Percentiles rank a stretch among this genome's conserved stretches.
phyloP scores from a whole-genome alignment of 2,888 invertebrate species.

The Plusia festucae region DNA sequence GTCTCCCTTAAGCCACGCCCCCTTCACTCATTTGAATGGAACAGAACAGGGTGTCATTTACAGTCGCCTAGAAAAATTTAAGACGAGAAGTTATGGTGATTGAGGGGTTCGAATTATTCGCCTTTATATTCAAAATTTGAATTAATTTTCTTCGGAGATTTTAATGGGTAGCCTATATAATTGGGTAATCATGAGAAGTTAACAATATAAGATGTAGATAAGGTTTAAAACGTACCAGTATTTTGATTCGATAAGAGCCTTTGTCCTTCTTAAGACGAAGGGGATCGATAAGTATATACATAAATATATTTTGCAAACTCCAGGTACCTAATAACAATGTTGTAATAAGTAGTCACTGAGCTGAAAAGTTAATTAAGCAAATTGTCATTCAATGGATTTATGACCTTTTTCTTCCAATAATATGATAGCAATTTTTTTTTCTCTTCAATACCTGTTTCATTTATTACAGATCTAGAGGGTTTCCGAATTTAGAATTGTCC shows the following conservation, averaged over 20 bases:
- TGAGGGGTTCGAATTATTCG: conserved; percentile 13
- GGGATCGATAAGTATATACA: too few relatives aligned
- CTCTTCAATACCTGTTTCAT: neutral
- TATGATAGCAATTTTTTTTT: too few relatives aligned
- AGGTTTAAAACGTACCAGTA: too few relatives aligned
- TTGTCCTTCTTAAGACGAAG: too few relatives aligned
- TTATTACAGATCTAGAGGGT: neutral
- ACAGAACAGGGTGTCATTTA: conserved; percentile 60
- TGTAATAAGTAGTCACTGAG: too few relatives aligned
- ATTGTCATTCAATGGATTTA: too few relatives aligned
- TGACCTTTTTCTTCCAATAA: too few relatives aligned
- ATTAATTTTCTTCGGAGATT: conserved; percentile 5
- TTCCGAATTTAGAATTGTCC: too few relatives aligned
- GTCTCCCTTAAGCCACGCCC: conserved; percentile 61
- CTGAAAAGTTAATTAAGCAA: too few relatives aligned
- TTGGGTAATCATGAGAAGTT: neutral
- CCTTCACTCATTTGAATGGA: conserved; percentile 66
- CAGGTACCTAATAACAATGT: too few relatives aligned
- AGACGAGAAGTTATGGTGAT: conserved; percentile 29
- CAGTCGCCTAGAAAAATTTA: conserved; percentile 50
- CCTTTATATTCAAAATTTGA: conserved; percentile 9
- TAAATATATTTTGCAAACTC: too few relatives aligned
- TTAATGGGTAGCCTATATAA: neutral
- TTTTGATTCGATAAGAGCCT: too few relatives aligned
- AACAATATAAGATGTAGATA: neutral